Percentiles rank a stretch among this genome's conserved stretches.
Evolutionary conservation across 2,113 vertebrate genomes (phyloP).

Genomic region (Trochalopteron elliotii): DNA sequence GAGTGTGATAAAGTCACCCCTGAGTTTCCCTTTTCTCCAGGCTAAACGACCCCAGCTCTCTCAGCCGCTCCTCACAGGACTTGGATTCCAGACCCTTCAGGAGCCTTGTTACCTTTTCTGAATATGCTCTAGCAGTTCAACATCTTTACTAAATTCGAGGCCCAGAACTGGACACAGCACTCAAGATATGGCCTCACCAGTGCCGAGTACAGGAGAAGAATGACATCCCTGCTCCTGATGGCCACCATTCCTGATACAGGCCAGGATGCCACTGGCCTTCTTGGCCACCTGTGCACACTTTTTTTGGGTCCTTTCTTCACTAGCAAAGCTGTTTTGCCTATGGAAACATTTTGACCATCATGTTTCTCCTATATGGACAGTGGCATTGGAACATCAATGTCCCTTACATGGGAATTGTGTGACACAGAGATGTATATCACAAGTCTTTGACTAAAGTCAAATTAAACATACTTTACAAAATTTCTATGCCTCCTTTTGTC

Average conservation of each 20-base stretch:
- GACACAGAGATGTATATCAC: neutral
- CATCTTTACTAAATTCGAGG: accelerated
- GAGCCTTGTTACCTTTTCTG: neutral
- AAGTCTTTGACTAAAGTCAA: neutral
- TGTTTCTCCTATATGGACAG: neutral
- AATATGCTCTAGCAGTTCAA: neutral
- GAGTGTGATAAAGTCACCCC: neutral
- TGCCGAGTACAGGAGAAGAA: neutral
- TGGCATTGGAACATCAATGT: neutral
- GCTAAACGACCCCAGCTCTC: neutral
- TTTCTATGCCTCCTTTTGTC: neutral
- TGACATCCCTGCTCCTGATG: neutral
- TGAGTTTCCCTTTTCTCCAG: neutral
- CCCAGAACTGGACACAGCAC: neutral
- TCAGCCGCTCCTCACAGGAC: accelerated
- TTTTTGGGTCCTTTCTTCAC: neutral
- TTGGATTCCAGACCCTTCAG: neutral
- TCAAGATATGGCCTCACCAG: accelerated
- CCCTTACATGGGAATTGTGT: neutral
- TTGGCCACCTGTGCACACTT: neutral
- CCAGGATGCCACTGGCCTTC: neutral
- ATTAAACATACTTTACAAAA: neutral
- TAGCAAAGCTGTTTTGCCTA: neutral
- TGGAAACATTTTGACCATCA: neutral
- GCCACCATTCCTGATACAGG: neutral